Conservation (phyloP, 2,888 invertebrate genomes). For the Caenorhabditis sinica region DNA sequence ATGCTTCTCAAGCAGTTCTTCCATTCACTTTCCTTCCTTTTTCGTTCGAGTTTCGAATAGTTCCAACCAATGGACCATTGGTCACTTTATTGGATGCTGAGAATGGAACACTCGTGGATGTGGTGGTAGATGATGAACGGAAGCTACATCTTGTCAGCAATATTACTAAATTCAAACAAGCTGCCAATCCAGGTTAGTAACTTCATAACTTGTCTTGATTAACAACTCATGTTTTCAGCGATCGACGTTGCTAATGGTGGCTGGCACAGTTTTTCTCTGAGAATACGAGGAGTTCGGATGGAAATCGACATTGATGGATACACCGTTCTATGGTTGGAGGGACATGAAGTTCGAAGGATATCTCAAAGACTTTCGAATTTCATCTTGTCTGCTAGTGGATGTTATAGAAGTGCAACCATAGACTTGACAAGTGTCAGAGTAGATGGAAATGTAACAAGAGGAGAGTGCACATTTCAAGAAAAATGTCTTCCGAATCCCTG, state of each 20-base stretch:
- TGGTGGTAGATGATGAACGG: slow-evolving; percentile 70
- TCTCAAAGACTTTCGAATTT: slow-evolving; percentile 76
- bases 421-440: slow-evolving; percentile 76
- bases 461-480: slow-evolving; percentile 74
- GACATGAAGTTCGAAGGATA: slow-evolving; percentile 74
- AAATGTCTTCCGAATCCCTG: slow-evolving; percentile 81
- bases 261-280: slow-evolving; percentile 81
- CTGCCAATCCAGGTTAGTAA: slow-evolving; percentile 71
- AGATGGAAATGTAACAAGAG: slow-evolving; percentile 73
- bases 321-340: slow-evolving; percentile 81
- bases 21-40: slow-evolving; percentile 83
- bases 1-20: slow-evolving; percentile 72
- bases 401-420: slow-evolving; percentile 81
- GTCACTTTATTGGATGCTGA: slow-evolving; percentile 76
- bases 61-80: slow-evolving; percentile 68
- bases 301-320: slow-evolving; percentile 81
- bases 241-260: slow-evolving; percentile 77
- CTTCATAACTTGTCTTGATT: no score
- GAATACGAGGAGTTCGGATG: slow-evolving; percentile 79
- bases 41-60: slow-evolving; percentile 80
- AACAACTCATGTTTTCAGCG: slow-evolving; percentile 30
- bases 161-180: slow-evolving; percentile 77
- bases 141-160: slow-evolving; percentile 74
- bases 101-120: slow-evolving; percentile 77
- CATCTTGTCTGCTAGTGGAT: slow-evolving; percentile 75